Evolutionary conservation across 2,888 invertebrate species (phyloP), one percentile per base, ranked within the genome.

Genomic region (Stomorhina lunata): DNA sequence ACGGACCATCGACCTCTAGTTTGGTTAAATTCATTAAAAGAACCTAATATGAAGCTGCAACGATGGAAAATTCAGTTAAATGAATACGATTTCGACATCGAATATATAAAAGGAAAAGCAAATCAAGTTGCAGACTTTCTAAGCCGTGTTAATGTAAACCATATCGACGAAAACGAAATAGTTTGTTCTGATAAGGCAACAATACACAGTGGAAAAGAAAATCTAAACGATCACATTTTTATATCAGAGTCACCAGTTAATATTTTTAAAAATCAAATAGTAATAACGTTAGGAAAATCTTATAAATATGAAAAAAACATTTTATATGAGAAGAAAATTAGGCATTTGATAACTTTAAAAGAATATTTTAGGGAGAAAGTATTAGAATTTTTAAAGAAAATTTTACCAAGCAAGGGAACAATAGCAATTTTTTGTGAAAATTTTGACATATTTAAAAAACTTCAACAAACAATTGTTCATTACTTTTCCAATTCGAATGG

Each of bases 241-340:
- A 55, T 22, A 17, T 29, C 73, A 5, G 83, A 83, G 9, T 15
- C 4, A 7, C 20, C 25, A 40, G 1, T 80, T 0, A 83, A 81
- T 40, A 37, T 80, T 4, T 84, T 68, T 27, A 84, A 72, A 72
- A 71, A 73, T n/a, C 82, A 84, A 66, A 53, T 83, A 10, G 48
- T 81, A 32, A 53, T 84, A 34, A 37, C 2, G 5, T 12, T 50
- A 12, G 57, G 34, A 7, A 34, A 34, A 17, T 17, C 15, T 1
- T 25, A 34, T 20, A 57, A 57, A 27, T 34, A 34, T 15, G 57
- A 34, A n/a, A 57, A n/a, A 17, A 34, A 34, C 2, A 57, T 34
- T 34, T 34, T 57, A 5, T 34, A 57, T 57, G 9, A 20, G 10
- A 17, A 57, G 7, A 57, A 57, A 34, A 34, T 34, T 4, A 57